Evolutionary conservation across 1,140 invertebrate species (phyloP).

Genomic region (Atta colombica): DNA sequence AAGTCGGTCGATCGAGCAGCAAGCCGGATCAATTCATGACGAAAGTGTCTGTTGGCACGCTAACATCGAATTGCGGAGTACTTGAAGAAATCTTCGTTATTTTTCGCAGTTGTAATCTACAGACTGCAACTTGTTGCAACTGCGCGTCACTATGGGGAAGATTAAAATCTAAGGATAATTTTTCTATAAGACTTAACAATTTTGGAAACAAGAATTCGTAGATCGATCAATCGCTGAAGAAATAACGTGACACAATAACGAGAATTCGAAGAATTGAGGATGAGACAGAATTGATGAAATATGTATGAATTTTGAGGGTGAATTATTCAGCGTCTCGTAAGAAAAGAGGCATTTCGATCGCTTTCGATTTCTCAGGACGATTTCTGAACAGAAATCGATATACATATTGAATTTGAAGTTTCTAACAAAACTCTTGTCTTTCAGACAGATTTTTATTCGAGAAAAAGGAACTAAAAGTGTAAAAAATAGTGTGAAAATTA

Average conservation of each 20-base stretch:
- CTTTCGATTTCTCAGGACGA: conserved; percentile 40
- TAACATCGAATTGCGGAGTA: conserved; percentile 8
- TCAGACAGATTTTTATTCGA: neutral
- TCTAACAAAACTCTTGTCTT: conserved; percentile 29
- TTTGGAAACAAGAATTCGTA: neutral
- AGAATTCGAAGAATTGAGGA: conserved; percentile 30
- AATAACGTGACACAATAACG: conserved; percentile 36
- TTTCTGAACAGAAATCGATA: neutral
- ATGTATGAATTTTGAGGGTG: conserved; percentile 53
- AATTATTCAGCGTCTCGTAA: conserved; percentile 40
- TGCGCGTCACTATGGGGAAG: neutral
- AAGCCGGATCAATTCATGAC: conserved; percentile 31
- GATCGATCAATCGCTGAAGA: neutral
- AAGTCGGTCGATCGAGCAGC: conserved; percentile 48
- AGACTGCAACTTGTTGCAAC: conserved; percentile 25
- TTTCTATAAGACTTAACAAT: neutral
- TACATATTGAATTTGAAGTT: neutral
- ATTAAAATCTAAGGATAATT: neutral
- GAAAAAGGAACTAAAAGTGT: neutral
- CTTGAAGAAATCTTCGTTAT: conserved; percentile 23
- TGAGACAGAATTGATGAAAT: conserved; percentile 39
- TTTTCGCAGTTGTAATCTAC: neutral
- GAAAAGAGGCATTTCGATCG: neutral
- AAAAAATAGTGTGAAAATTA: conserved; percentile 6
- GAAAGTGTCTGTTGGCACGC: conserved; percentile 32